These are phyloP conservation scores for Trypoxylus dichotomus DNA, from an alignment of 1,140 invertebrate species.

Conservation along the genomic window DNA sequence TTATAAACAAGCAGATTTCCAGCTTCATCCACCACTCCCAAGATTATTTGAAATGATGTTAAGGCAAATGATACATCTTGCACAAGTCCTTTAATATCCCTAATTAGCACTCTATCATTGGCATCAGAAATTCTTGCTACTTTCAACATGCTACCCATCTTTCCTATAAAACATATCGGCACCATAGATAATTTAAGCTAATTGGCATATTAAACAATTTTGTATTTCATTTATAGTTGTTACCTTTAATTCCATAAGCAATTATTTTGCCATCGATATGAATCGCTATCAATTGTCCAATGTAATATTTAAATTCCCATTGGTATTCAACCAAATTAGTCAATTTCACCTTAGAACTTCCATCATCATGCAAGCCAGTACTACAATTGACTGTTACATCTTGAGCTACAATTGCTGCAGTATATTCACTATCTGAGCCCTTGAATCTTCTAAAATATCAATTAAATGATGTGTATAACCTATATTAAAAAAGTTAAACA, in stretches of 20 bases:
- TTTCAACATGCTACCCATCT: slow-evolving; percentile 76
- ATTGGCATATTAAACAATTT: neutral
- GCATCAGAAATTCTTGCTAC: slow-evolving; percentile 73
- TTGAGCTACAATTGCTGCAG: slow-evolving; percentile 65
- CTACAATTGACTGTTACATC: slow-evolving; percentile 74
- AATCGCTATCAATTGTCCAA: slow-evolving; percentile 84
- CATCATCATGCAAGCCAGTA: slow-evolving; percentile 69
- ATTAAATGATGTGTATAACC: slow-evolving; percentile 25
- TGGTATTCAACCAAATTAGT: slow-evolving; percentile 90
- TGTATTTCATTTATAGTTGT: too few relatives aligned
- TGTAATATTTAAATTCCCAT: slow-evolving; percentile 86
- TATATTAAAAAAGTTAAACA: neutral
- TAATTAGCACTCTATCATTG: slow-evolving; percentile 77
- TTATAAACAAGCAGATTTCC: slow-evolving; percentile 82
- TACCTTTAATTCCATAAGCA: slow-evolving; percentile 90
- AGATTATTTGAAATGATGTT: slow-evolving; percentile 70
- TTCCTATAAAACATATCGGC: slow-evolving; percentile 59
- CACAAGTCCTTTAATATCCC: slow-evolving; percentile 81
- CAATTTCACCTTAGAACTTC: slow-evolving; percentile 86
- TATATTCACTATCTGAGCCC: slow-evolving; percentile 69
- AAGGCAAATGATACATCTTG: slow-evolving; percentile 90
- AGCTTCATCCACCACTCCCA: slow-evolving; percentile 84
- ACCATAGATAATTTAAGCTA: slow-evolving; percentile 41
- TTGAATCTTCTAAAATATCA: slow-evolving; percentile 64
- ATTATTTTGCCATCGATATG: slow-evolving; percentile 84